Evolutionary conservation across 1,140 invertebrate genomes (phyloP).

Genomic region (Drosophila repletoides): DNA sequence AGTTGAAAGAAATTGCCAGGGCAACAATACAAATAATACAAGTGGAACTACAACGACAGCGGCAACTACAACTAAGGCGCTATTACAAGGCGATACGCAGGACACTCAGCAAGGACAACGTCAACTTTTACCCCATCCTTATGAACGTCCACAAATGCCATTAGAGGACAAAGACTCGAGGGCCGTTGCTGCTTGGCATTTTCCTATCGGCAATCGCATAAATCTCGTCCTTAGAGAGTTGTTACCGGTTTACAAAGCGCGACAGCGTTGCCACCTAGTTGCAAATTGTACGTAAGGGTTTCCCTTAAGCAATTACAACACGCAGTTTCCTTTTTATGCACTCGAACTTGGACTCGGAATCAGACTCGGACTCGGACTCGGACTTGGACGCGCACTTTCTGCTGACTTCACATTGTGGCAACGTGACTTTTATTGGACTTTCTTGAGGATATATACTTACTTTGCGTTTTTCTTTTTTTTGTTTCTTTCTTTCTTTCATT

Average conservation of each 20-base stretch:
- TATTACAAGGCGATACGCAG: conserved; percentile 29
- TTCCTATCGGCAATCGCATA: conserved; percentile 70
- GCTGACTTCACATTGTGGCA: conserved; percentile 65
- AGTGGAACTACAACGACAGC: neutral
- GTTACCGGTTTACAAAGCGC: conserved; percentile 58
- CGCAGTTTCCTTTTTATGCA: conserved; percentile 60
- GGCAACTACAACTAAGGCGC: conserved; percentile 6
- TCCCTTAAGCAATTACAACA: conserved; percentile 65
- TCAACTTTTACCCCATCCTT: neutral
- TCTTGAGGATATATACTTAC: conserved; percentile 8
- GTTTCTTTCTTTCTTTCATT: conserved; percentile 25
- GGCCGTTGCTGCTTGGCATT: conserved; percentile 24
- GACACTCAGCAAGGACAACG: conserved; percentile 52
- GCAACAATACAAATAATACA: conserved; percentile 23
- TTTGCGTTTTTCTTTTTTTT: neutral
- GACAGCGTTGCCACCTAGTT: conserved; percentile 68
- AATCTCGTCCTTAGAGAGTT: conserved; percentile 77
- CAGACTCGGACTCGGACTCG: conserved; percentile 33
- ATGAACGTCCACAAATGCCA: conserved; percentile 67
- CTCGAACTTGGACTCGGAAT: conserved; percentile 12
- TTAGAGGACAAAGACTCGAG: conserved; percentile 52
- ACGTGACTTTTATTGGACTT: conserved; percentile 78
- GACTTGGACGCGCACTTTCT: conserved; percentile 41
- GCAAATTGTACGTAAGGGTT: conserved; percentile 77
- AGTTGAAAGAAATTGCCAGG: conserved; percentile 6